phyloP scores from a whole-genome alignment of 2,797 vertebrate genomes.

The Ptychadena robeensis region DNA sequence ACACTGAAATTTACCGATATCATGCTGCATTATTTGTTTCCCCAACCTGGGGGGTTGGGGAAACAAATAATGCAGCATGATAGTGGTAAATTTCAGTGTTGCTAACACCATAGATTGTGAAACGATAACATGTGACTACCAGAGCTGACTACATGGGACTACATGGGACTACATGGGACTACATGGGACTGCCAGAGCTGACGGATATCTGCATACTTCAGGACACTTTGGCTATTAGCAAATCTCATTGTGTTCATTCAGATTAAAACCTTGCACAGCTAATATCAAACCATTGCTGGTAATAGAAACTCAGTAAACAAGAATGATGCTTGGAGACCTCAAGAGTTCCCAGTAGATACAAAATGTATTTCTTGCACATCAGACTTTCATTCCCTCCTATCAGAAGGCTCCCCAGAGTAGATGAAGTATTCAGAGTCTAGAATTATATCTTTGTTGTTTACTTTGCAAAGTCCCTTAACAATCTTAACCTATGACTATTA shows the following conservation, averaged over 20 bases:
- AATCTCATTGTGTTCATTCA: background rate
- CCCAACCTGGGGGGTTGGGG: too few species aligned
- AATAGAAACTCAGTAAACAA: conserved; percentile 35
- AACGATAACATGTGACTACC: too few species aligned
- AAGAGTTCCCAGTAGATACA: background rate
- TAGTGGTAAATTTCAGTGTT: too few species aligned
- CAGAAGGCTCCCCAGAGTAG: conserved; percentile 11
- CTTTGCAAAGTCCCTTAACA: conserved; percentile 17
- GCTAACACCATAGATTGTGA: too few species aligned
- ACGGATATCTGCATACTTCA: background rate
- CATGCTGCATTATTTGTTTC: too few species aligned
- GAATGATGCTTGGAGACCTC: conserved; percentile 12
- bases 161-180: too few species aligned
- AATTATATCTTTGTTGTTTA: conserved; percentile 43
- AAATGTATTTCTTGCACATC: background rate
- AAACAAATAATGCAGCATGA: too few species aligned
- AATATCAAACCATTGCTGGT: background rate
- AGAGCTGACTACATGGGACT: too few species aligned
- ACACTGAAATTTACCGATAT: too few species aligned
- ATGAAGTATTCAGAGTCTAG: conserved; percentile 6
- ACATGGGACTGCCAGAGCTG: background rate
- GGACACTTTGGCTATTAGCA: background rate
- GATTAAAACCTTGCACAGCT: background rate
- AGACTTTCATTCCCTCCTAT: conserved; percentile 11
- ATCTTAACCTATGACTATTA: background rate